A percentile compares a stretch with the other conserved stretches of the same genome.
Conservation (phyloP, 2,797 vertebrate genomes). For the Delichon dasypus region DNA sequence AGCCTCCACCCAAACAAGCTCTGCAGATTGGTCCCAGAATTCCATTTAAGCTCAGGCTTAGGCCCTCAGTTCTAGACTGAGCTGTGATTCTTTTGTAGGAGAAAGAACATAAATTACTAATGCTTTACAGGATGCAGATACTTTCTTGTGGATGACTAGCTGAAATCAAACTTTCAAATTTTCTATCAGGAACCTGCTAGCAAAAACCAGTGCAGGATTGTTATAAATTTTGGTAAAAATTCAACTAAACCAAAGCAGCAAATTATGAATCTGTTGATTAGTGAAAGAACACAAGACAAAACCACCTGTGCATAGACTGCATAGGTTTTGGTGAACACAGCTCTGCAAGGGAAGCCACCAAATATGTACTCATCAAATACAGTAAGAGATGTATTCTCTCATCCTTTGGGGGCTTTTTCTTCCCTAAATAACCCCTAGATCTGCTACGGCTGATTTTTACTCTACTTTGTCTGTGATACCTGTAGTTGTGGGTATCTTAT, state of each 20-base stretch:
- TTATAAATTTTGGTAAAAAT: neutral
- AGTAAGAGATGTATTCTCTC: neutral
- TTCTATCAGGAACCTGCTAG: neutral
- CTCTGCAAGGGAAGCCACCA: neutral
- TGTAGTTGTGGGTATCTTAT: neutral
- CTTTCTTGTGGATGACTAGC: neutral
- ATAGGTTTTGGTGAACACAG: neutral
- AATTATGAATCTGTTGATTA: neutral
- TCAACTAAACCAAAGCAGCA: neutral
- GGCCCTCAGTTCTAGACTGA: neutral
- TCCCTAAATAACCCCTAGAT: neutral
- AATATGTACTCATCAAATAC: neutral
- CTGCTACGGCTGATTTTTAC: neutral
- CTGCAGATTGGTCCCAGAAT: neutral
- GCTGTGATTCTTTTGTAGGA: neutral
- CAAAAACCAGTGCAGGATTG: fast-evolving
- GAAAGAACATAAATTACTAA: neutral
- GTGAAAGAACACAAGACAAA: neutral
- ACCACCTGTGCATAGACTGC: neutral
- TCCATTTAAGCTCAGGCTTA: neutral
- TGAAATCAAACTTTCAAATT: neutral
- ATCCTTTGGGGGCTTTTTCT: neutral
- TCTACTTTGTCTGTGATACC: neutral
- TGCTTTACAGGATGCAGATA: neutral
- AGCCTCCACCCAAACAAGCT: neutral